Conservation (phyloP, 1,140 invertebrate genomes). For the Drosophila navojoa region DNA sequence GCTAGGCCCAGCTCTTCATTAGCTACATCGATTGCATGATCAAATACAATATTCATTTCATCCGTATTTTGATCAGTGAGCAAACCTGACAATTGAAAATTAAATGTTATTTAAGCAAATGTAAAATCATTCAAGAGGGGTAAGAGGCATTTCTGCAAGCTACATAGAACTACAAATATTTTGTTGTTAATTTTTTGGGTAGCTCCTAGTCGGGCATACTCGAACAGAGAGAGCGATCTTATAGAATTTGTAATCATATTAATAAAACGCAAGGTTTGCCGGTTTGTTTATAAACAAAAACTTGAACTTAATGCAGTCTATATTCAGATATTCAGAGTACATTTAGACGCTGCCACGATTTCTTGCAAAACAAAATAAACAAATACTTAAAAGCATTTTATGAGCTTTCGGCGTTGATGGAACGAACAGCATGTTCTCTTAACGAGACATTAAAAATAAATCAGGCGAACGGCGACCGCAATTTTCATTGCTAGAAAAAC, state of each 20-base stretch:
- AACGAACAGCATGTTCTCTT: constrained; percentile 78
- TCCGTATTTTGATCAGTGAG: constrained; percentile 72
- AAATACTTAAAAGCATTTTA: constrained; percentile 71
- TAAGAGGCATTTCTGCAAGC: no score
- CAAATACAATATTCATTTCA: constrained; percentile 74
- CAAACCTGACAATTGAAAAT: constrained; percentile 51
- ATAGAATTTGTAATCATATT: neutral
- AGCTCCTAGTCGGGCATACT: no score
- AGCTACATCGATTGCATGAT: constrained; percentile 75
- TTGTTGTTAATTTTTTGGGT: no score
- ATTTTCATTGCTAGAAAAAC: constrained; percentile 40
- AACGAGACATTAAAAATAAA: constrained; percentile 79
- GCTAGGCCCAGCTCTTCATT: constrained; percentile 60
- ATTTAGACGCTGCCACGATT: constrained; percentile 3
- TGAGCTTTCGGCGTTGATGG: constrained; percentile 78
- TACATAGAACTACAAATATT: no score
- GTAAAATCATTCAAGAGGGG: no score
- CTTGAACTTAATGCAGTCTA: constrained; percentile 58
- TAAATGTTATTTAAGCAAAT: no score
- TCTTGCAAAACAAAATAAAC: constrained; percentile 64
- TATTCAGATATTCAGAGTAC: constrained; percentile 3
- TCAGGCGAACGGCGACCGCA: constrained; percentile 38
- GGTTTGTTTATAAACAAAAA: constrained; percentile 78
- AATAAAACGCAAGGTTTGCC: constrained; percentile 29
- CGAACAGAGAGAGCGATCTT: no score